Conservation (phyloP, 2,113 vertebrate genomes). For the Columba livia region DNA sequence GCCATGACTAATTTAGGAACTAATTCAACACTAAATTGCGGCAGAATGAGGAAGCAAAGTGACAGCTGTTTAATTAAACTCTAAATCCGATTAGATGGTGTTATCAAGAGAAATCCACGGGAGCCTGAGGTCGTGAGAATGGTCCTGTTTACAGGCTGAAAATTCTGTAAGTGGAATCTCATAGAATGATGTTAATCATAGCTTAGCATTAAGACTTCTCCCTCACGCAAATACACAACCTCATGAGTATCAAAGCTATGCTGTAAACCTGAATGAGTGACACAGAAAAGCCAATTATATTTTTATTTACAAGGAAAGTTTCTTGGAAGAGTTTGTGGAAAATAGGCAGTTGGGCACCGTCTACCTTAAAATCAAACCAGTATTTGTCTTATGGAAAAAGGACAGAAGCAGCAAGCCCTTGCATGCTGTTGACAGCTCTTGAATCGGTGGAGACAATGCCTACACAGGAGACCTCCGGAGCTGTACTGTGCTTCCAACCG, state of each 20-base stretch:
- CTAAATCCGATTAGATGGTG: constrained; percentile 58
- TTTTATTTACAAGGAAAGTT: neutral
- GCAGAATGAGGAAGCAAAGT: constrained; percentile 61
- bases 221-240: neutral
- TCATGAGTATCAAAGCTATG: neutral
- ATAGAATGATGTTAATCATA: neutral
- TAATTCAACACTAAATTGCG: constrained; percentile 57
- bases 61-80: constrained; percentile 73
- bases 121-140: constrained; percentile 48
- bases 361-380: neutral
- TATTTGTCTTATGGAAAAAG: neutral
- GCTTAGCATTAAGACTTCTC: neutral
- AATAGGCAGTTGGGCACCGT: neutral
- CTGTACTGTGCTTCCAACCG: neutral
- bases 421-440: neutral
- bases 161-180: neutral
- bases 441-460: neutral
- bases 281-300: neutral
- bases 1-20: constrained; percentile 53
- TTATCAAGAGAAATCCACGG: constrained; percentile 55
- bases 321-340: neutral
- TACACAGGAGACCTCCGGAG: neutral
- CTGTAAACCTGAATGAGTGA: neutral
- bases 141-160: constrained; percentile 14
- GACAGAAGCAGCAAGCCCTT: neutral